Conservation (phyloP, 2,797 vertebrate genomes). For the Todus mexicanus region DNA sequence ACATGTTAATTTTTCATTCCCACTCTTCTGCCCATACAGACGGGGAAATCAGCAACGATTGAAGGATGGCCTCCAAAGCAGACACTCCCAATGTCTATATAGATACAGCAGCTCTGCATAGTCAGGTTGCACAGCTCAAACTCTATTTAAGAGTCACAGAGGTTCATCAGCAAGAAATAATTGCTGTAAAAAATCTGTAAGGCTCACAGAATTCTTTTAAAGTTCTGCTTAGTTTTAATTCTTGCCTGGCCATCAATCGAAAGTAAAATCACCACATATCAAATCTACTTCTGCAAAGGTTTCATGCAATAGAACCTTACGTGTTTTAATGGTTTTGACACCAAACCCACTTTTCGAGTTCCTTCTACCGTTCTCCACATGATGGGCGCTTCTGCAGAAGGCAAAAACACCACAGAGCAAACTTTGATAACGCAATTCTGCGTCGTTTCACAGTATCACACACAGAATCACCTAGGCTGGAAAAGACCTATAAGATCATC, state of each 20-base stretch:
- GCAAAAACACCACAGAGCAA: background rate
- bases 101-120: background rate
- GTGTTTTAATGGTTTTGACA: conserved; percentile 45
- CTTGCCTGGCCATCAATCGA: background rate
- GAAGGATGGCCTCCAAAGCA: background rate
- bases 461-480: no score
- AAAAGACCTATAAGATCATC: no score
- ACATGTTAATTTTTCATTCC: background rate
- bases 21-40: background rate
- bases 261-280: background rate
- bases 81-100: accelerated
- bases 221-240: background rate
- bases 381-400: background rate
- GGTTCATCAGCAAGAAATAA: background rate
- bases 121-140: background rate
- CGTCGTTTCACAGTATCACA: no score
- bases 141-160: background rate
- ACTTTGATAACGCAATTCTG: background rate
- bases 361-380: background rate
- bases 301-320: background rate
- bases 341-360: background rate
- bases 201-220: background rate
- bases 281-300: background rate
- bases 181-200: background rate
- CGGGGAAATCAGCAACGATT: background rate